Evolutionary conservation across 2,113 vertebrate genomes (phyloP).

Genomic region (Anas platyrhynchos): DNA sequence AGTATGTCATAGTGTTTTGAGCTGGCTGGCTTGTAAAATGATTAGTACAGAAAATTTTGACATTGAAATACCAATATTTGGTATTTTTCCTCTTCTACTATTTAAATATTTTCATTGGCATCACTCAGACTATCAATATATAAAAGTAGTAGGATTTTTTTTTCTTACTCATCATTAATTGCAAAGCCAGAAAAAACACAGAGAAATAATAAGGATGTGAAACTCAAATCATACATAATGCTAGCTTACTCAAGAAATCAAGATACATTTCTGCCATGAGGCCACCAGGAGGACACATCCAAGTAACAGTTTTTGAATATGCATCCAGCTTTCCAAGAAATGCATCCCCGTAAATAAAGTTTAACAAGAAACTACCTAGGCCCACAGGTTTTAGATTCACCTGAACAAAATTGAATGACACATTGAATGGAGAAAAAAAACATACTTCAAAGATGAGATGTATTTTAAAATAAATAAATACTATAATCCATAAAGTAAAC

Average conservation of each 20-base stretch:
- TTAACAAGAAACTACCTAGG: not conserved
- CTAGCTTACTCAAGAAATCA: not conserved
- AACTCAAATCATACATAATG: not conserved
- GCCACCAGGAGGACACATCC: not conserved
- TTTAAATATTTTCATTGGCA: not conserved
- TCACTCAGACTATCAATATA: not conserved
- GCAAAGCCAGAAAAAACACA: not conserved
- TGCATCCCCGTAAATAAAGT: not conserved
- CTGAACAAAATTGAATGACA: not conserved
- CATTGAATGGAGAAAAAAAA: not conserved
- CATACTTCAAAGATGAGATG: not conserved
- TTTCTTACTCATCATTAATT: not conserved
- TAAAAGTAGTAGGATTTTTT: not conserved
- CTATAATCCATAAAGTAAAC: not conserved
- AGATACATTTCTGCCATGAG: not conserved
- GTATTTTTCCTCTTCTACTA: not conserved
- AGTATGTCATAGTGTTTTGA: not conserved
- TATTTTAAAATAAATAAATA: conserved; percentile 48
- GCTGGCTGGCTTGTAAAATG: not conserved
- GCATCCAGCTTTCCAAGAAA: not conserved
- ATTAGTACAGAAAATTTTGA: not conserved
- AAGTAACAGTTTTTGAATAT: not conserved
- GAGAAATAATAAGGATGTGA: not conserved
- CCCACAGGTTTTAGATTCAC: not conserved
- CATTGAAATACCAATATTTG: not conserved